phyloP scores from a whole-genome alignment of 2,797 vertebrate species.

The Thalassophryne amazonica region DNA sequence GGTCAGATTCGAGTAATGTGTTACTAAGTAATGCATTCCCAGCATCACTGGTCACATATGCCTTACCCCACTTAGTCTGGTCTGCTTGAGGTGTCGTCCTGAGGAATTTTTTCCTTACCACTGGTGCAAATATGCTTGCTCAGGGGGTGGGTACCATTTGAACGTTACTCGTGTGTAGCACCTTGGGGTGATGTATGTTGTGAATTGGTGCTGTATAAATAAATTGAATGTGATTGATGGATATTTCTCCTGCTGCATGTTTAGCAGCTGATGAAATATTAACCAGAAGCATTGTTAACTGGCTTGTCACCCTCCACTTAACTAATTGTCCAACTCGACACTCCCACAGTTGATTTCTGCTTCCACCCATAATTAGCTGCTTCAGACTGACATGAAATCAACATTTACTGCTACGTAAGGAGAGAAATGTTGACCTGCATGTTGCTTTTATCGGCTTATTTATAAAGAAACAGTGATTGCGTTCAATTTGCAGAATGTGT shows the following conservation, averaged over 20 bases:
- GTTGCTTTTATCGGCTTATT: not conserved
- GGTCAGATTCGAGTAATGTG: no score
- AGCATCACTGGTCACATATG: no score
- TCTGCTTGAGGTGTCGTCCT: no score
- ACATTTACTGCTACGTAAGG: not conserved
- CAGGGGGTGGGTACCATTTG: no score
- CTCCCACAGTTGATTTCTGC: conserved; percentile 1
- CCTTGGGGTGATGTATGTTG: no score
- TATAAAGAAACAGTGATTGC: not conserved
- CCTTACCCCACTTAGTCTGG: no score
- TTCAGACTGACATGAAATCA: not conserved
- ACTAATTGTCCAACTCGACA: conserved; percentile 17
- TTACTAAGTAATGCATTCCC: no score
- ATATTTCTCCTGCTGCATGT: conserved; percentile 14
- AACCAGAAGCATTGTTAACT: conserved; percentile 27
- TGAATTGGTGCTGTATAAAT: no score
- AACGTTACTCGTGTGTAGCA: no score
- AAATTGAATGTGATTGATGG: not conserved
- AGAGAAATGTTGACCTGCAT: not conserved
- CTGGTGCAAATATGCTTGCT: no score
- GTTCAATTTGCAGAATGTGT: no score
- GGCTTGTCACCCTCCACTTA: conserved; percentile 27
- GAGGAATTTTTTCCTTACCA: not conserved
- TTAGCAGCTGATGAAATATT: conserved; percentile 41
- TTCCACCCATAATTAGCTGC: conserved; percentile 19